Percentiles rank a stretch among this genome's conserved stretches.
Conservation (phyloP, 1,140 invertebrate genomes). For the Papilio dardanus region DNA sequence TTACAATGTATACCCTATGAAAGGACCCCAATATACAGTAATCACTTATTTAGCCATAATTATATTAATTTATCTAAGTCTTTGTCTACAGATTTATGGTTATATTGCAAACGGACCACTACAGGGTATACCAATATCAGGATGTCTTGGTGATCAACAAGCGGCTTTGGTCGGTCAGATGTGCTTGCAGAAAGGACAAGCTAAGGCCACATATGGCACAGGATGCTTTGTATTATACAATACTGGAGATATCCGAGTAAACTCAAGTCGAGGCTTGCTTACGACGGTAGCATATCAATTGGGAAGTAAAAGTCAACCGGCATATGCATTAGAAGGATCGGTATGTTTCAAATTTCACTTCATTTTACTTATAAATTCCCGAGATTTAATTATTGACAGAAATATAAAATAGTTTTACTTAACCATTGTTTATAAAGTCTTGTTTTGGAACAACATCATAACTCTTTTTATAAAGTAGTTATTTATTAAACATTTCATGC, state of each 20-base stretch:
- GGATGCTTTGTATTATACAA: constrained; percentile 99
- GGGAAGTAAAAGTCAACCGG: constrained; percentile 88
- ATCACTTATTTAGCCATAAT: no score
- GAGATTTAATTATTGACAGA: no score
- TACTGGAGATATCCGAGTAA: constrained; percentile 91
- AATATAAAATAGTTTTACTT: no score
- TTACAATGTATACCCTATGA: no score
- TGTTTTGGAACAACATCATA: no score
- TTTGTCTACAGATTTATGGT: constrained; percentile 90
- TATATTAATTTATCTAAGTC: constrained; percentile 12
- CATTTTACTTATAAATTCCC: no score
- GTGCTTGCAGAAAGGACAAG: constrained; percentile 94
- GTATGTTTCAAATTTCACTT: constrained; percentile 80
- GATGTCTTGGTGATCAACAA: constrained; percentile 97
- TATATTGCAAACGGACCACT: constrained; percentile 85
- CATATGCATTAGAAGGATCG: constrained; percentile 96
- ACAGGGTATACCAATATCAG: constrained; percentile 89
- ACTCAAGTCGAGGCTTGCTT: constrained; percentile 93
- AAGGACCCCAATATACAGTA: no score
- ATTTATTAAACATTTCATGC: no score
- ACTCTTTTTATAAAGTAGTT: no score
- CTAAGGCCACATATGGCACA: constrained; percentile 98
- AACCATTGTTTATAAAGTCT: no score
- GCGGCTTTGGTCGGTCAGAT: constrained; percentile 97
- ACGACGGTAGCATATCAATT: constrained; percentile 98